A percentile compares a stretch with the other conserved stretches of the same genome.
These are phyloP conservation scores for Falco columbarius DNA, from an alignment of 2,797 vertebrate species.

Conservation along the genomic window DNA sequence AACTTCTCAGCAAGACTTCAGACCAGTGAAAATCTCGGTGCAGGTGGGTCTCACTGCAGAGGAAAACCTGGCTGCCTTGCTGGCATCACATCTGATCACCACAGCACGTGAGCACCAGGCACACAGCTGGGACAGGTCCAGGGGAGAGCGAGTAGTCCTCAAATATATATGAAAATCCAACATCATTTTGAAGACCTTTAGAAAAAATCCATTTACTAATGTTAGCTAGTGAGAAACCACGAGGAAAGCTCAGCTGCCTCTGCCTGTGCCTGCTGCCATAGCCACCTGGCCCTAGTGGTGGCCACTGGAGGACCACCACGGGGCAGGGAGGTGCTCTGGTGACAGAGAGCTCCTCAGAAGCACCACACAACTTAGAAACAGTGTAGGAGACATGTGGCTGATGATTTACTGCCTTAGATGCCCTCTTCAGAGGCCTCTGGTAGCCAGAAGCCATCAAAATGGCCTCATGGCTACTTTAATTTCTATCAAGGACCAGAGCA, in stretches of 20 bases:
- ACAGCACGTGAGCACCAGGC: background rate
- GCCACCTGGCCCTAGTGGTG: background rate
- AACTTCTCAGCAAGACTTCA: background rate
- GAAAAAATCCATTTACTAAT: background rate
- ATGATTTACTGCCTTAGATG: background rate
- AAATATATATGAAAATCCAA: background rate
- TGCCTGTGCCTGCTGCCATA: background rate
- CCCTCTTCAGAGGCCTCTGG: background rate
- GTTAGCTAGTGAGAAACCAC: rapidly evolving
- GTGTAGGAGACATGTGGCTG: background rate
- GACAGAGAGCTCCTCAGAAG: background rate
- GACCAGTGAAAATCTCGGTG: background rate
- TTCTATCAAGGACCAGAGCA: background rate
- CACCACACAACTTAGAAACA: background rate
- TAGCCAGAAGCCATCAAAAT: background rate
- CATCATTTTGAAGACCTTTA: background rate
- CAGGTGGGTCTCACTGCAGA: background rate
- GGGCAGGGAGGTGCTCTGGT: background rate
- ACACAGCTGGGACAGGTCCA: rapidly evolving
- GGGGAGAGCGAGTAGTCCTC: rapidly evolving
- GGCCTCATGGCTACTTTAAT: background rate
- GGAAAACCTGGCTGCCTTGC: background rate
- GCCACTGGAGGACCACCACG: background rate
- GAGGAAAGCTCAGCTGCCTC: background rate
- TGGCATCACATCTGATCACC: background rate